Evolutionary conservation across 2,888 invertebrate genomes (phyloP), one percentile per base, ranked within the genome.

Genomic region (Erebia palarica): DNA sequence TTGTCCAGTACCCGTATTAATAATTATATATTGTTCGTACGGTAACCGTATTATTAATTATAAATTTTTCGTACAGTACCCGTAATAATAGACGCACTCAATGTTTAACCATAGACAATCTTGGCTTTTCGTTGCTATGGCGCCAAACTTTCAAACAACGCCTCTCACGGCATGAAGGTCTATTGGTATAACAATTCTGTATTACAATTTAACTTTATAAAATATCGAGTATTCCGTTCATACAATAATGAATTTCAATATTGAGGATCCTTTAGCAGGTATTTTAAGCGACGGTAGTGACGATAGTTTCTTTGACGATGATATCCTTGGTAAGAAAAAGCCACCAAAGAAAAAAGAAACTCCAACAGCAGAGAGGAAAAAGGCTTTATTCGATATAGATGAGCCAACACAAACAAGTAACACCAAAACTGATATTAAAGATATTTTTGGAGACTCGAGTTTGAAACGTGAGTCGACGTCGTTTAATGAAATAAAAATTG

Each of bases 241-340:
- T 65, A 44, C 10, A 42, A 65, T 21, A 65, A 94, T 95, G 94
- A 94, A 89, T 88, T 94, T 94, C 77, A 94, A 94, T 82, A 80
- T 94, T 47, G 95, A 96, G 65, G 95, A 96, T 84, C 95, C 95
- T 13, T 84, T 95, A 74, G 96, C 94, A 47, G 95, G 95, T 79
- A 92, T 95, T 79, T 86, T 96, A 61, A 96, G 95, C 80, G 96
- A 96, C 80, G 95, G 94, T 71, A 96, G 95, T 78, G 95, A 96
- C 78, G 96, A 96, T 79, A 96, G 95, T 86, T 96, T 96, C 80
- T 96, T 96, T 79, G 95, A 95, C 76, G 95, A 95, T 77, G 94
- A 95, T 76, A 93, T 91, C 69, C 78, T 92, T 55, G 90, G 91
- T 18, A 92, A 91, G 79, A 93, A 90, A 79, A 91, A 91, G 77